Conservation (phyloP, 2,113 vertebrate species). For the Dipodomys ordii region DNA sequence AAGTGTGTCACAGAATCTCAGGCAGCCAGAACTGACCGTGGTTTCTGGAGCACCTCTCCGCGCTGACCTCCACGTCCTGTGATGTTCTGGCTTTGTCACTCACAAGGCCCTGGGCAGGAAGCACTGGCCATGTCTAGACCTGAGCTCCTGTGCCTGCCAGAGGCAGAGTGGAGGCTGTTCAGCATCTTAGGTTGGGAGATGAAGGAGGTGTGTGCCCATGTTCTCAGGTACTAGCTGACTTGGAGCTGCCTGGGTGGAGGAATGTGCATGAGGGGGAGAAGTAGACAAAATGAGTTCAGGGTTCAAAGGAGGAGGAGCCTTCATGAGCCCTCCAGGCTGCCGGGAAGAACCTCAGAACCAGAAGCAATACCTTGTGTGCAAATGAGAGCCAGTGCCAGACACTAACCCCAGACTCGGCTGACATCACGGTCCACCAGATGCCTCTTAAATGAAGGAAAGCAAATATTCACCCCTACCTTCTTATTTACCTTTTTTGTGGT, state of each 20-base stretch:
- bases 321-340: background rate
- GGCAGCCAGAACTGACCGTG: background rate
- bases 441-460: background rate
- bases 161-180: too few species aligned
- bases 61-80: background rate
- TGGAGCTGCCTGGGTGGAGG: background rate
- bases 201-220: background rate
- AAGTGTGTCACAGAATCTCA: background rate
- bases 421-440: fast-evolving
- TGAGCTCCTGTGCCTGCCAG: too few species aligned
- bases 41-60: background rate
- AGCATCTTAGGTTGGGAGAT: too few species aligned
- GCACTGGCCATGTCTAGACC: too few species aligned
- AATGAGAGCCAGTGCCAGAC: background rate
- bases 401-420: too few species aligned
- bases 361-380: background rate
- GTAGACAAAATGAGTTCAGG: background rate
- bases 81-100: background rate
- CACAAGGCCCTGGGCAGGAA: too few species aligned
- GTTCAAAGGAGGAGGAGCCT: background rate
- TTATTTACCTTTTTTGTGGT: background rate
- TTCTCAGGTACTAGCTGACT: background rate
- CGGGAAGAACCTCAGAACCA: background rate
- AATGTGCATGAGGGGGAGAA: fast-evolving
- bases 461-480: background rate